These are phyloP conservation scores for Sciurus vulgaris DNA, from an alignment of 2,797 vertebrate genomes.

Conservation along the genomic window DNA sequence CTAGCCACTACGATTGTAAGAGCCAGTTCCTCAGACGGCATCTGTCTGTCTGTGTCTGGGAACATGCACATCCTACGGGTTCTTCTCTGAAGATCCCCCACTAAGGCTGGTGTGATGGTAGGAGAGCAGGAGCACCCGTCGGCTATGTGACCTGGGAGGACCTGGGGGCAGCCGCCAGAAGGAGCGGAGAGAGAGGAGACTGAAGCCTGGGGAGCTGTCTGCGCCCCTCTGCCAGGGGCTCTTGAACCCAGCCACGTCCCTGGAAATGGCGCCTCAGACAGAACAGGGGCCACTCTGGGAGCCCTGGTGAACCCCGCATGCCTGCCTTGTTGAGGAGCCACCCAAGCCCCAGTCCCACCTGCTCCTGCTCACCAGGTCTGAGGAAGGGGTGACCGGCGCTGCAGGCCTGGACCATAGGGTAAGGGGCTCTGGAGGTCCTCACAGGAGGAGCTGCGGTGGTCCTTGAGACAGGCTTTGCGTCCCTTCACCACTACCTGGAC, in stretches of 20 bases:
- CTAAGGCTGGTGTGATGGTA: too few relatives aligned
- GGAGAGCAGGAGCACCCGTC: background rate
- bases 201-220: too few relatives aligned
- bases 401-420: background rate
- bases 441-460: background rate
- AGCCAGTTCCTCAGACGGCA: background rate
- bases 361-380: background rate
- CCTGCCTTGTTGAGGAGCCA: background rate
- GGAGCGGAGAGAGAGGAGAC: background rate
- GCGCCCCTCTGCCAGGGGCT: background rate
- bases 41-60: accelerated
- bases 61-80: too few relatives aligned
- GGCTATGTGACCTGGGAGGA: background rate
- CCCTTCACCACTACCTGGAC: background rate
- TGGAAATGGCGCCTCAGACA: background rate
- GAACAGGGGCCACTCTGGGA: background rate
- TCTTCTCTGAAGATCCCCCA: background rate
- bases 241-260: background rate
- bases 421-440: background rate
- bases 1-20: too few relatives aligned
- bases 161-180: too few relatives aligned
- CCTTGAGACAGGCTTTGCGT: background rate
- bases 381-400: background rate
- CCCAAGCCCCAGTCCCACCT: background rate
- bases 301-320: background rate